Conservation (phyloP, 2,113 vertebrate genomes). For the Xerus inauris region DNA sequence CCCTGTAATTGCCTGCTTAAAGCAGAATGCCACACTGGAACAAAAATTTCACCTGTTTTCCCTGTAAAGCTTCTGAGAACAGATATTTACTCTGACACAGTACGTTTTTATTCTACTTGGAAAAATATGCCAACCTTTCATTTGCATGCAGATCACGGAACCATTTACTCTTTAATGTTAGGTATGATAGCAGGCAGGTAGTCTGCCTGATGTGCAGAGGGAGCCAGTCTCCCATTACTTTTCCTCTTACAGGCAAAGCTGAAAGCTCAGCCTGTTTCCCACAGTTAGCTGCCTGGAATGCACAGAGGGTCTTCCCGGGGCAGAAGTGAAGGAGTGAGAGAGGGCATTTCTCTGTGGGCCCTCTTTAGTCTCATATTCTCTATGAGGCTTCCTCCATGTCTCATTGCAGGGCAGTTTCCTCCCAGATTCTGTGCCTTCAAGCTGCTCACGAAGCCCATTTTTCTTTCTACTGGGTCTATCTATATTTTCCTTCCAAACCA, state of each 20-base stretch:
- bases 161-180: slow-evolving; percentile 42
- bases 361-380: not conserved
- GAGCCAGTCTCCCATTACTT: not conserved
- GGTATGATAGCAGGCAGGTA: not conserved
- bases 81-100: slow-evolving; percentile 46
- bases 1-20: slow-evolving; percentile 53
- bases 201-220: not conserved
- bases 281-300: not conserved
- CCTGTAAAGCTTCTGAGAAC: slow-evolving; percentile 40
- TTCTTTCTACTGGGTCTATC: not conserved
- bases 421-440: not conserved
- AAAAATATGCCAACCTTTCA: slow-evolving; percentile 45
- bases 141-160: slow-evolving; percentile 30
- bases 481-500: not conserved
- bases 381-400: not conserved
- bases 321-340: not conserved
- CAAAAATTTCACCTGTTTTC: slow-evolving; percentile 26
- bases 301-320: not conserved
- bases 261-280: not conserved
- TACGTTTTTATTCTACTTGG: slow-evolving; percentile 58
- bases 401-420: not conserved
- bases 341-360: not conserved
- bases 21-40: not conserved
- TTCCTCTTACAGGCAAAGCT: not conserved
- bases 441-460: not conserved